Percentiles rank a stretch among this genome's conserved stretches.
phyloP scores from a whole-genome alignment of 2,888 invertebrate species.

The Hecatera dysodea region DNA sequence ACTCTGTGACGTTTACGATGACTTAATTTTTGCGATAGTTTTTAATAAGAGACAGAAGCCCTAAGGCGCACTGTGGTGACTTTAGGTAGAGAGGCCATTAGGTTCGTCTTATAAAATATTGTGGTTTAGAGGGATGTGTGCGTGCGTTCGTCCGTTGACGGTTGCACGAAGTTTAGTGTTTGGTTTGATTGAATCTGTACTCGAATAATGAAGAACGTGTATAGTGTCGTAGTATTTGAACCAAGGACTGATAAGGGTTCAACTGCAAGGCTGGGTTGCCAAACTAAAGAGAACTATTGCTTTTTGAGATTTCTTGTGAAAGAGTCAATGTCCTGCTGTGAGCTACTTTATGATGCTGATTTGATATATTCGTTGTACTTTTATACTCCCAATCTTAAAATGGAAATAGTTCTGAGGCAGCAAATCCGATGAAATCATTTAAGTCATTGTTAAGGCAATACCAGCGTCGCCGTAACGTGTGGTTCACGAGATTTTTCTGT shows the following conservation, averaged over 20 bases:
- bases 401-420: conserved; percentile 12
- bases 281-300: neutral
- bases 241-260: conserved; percentile 45
- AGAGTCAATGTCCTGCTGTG: conserved; percentile 3
- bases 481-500: conserved; percentile 34
- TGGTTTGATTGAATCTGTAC: conserved; percentile 31
- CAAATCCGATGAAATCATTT: conserved; percentile 13
- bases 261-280: conserved; percentile 34
- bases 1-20: neutral
- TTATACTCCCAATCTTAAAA: conserved; percentile 8
- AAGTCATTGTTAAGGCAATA: conserved; percentile 38
- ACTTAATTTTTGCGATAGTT: neutral
- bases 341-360: neutral
- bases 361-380: conserved; percentile 5
- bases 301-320: conserved; percentile 13
- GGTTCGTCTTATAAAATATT: neutral
- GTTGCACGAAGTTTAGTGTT: conserved; percentile 18
- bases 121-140: conserved; percentile 1
- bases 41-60: too few relatives aligned
- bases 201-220: conserved; percentile 32
- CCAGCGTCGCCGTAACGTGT: conserved; percentile 14
- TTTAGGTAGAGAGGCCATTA: neutral
- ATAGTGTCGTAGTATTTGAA: conserved; percentile 52
- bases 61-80: too few relatives aligned
- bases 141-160: conserved; percentile 1